phyloP scores from a whole-genome alignment of 2,113 vertebrate species.

The Festucalex cinctus region DNA sequence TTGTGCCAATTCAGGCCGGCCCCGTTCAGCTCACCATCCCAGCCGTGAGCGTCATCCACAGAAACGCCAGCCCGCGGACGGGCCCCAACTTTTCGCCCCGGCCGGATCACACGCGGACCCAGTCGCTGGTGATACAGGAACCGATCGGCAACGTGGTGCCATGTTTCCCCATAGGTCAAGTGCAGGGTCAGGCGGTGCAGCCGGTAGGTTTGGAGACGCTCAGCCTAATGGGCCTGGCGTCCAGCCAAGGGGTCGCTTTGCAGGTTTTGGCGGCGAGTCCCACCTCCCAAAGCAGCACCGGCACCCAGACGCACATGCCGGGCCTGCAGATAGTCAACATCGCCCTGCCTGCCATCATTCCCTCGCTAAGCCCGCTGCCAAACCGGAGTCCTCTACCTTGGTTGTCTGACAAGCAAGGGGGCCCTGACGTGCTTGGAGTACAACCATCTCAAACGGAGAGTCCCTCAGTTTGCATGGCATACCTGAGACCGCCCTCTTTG shows the following conservation, averaged over 20 bases:
- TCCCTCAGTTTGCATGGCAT: conserved; percentile 16
- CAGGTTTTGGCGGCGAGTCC: conserved; percentile 83
- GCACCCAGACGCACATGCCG: conserved; percentile 77
- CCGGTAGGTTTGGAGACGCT: conserved; percentile 80
- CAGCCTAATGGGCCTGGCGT: conserved; percentile 82
- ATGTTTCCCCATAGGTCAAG: conserved; percentile 86
- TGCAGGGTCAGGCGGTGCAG: conserved; percentile 79
- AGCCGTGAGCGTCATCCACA: conserved; percentile 85
- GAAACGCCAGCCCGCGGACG: conserved; percentile 75
- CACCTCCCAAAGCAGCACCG: conserved; percentile 70
- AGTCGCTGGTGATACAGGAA: conserved; percentile 76
- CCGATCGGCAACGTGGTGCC: conserved; percentile 78
- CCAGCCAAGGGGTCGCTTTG: conserved; percentile 81
- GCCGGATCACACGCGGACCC: conserved; percentile 21
- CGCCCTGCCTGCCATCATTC: conserved; percentile 84
- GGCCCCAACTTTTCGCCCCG: conserved; percentile 29
- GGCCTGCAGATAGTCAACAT: conserved; percentile 93
- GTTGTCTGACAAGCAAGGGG: conserved; percentile 47
- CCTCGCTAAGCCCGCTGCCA: conserved; percentile 76
- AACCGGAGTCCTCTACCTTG: conserved; percentile 62
- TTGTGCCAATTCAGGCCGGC: conserved; percentile 87
- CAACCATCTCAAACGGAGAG: conserved; percentile 33
- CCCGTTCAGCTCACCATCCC: conserved; percentile 92
- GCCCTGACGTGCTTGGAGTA: conserved; percentile 46
- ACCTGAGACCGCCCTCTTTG: conserved; percentile 12